These are phyloP conservation scores for Stenotaenia linearis DNA, from an alignment of 2,888 invertebrate species.

Conservation along the genomic window DNA sequence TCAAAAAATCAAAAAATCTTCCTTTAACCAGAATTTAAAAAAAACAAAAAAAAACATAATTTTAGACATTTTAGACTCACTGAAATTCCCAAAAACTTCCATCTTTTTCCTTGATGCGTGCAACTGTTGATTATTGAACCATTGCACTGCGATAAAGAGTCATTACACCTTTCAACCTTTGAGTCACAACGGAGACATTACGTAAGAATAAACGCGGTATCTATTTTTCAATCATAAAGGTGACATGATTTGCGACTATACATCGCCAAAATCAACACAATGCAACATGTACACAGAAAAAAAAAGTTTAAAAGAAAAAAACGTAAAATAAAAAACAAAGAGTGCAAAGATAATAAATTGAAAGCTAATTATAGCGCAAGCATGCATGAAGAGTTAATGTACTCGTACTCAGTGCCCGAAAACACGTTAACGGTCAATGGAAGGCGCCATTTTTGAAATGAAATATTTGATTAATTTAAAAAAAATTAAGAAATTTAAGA, in stretches of 20 bases:
- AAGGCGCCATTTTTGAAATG: neutral
- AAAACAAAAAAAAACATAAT: no score
- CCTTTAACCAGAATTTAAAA: no score
- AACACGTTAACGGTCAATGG: neutral
- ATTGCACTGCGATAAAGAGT: neutral
- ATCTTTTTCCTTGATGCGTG: neutral
- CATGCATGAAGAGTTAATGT: neutral
- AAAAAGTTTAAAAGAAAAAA: neutral
- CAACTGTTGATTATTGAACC: neutral
- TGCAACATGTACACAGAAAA: neutral
- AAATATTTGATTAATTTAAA: no score
- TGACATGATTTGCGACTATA: neutral
- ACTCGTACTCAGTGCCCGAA: neutral
- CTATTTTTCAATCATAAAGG: neutral
- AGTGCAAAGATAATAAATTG: neutral
- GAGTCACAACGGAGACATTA: neutral
- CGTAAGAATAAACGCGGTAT: neutral
- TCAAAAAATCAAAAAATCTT: no score
- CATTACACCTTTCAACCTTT: slow-evolving; percentile 4
- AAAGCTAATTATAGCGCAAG: neutral
- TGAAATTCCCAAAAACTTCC: no score
- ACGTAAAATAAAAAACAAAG: neutral
- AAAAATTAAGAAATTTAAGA: no score
- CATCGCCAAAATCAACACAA: neutral
- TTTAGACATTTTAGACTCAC: no score